These are phyloP conservation scores for Echinarachnius parma DNA, from an alignment of 53 echinoderm and acorn worm genomes.

Conservation along the genomic window DNA sequence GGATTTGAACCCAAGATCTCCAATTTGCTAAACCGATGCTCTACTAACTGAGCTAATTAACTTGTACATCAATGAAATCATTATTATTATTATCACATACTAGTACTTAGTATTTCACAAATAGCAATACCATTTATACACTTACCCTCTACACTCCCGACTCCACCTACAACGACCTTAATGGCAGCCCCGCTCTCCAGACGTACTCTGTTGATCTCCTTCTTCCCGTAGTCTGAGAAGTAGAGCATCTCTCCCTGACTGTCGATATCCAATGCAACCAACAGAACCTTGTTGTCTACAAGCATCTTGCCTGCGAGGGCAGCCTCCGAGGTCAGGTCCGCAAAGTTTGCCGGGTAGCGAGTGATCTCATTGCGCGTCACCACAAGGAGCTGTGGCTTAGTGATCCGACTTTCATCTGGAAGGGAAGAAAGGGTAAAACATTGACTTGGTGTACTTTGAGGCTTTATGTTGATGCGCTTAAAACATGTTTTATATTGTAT, in stretches of 20 bases:
- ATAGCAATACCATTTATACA: not conserved
- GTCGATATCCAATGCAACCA: conserved; percentile 76
- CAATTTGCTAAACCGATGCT: too few relatives aligned
- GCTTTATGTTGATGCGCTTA: too few relatives aligned
- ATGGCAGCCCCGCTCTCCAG: conserved; percentile 50
- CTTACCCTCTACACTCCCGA: conserved; percentile 93
- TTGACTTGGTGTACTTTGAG: too few relatives aligned
- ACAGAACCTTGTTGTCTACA: conserved; percentile 58
- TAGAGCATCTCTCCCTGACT: conserved; percentile 57
- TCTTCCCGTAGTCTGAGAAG: conserved; percentile 74
- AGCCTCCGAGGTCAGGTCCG: conserved; percentile 41
- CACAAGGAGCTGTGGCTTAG: conserved; percentile 74
- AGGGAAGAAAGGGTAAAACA: too few relatives aligned
- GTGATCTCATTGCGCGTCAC: conserved; percentile 58
- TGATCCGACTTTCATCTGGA: conserved; percentile 29
- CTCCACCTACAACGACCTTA: conserved; percentile 64
- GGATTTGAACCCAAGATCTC: too few relatives aligned
- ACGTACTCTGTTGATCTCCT: conserved; percentile 66
- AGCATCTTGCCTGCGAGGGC: conserved; percentile 54
- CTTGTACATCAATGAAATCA: too few relatives aligned
- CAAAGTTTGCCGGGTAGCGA: conserved; percentile 74
- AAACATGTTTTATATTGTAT: too few relatives aligned
- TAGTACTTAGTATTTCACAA: too few relatives aligned
- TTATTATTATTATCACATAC: too few relatives aligned
- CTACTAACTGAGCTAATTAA: too few relatives aligned